Evolutionary conservation across 2,797 vertebrate genomes (phyloP), one percentile per base, ranked within the genome.

Genomic region (Pelochelys cantorii): DNA sequence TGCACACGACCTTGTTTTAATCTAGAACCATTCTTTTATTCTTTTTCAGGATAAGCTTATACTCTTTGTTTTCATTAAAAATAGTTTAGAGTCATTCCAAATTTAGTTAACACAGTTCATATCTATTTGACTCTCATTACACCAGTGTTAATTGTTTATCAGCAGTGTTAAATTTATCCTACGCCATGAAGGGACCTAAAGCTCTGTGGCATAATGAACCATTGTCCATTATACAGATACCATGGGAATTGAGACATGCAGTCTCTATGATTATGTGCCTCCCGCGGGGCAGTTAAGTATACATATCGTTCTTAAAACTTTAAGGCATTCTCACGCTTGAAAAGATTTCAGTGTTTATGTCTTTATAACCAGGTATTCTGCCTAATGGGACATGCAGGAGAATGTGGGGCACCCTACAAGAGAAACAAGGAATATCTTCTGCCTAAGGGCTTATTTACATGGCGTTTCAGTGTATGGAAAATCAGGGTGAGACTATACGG

Each of bases 131-230:
- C 17, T 88, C n/a, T 85, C 55, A 23, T 11, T 81, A 88, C 53
- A 78, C 86, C 48, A 11, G 18, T 89, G 93, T 93, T 20, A 54
- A 29, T 84, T 92, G 37, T 34, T 90, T 90, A 62, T 60, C 22
- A 20, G 55, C n/a, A 22, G 1, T 83, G 34, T 55, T 95, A 0
- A 0, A 5, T 12, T 22, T 20, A 6, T 65, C 59, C 14, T 23
- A 94, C 91, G 57, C 59, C 14, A n/a, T 31, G 37, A 31, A 5
- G 29, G 17, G 9, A 79, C 27, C 87, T 77, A 62, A 14, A 90
- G 81, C 8, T 89, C 34, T 53, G 84, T 68, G 34, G 8, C 42
- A 15, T 75, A 27, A 34, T 83, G 37, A 77, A 15, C 6, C 1
- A 5, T 87, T 62, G 34, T 34, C 68, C 18, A 22, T 9, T 34